These are phyloP conservation scores for Semotilus atromaculatus DNA, from an alignment of 2,797 vertebrate genomes.

Conservation along the genomic window DNA sequence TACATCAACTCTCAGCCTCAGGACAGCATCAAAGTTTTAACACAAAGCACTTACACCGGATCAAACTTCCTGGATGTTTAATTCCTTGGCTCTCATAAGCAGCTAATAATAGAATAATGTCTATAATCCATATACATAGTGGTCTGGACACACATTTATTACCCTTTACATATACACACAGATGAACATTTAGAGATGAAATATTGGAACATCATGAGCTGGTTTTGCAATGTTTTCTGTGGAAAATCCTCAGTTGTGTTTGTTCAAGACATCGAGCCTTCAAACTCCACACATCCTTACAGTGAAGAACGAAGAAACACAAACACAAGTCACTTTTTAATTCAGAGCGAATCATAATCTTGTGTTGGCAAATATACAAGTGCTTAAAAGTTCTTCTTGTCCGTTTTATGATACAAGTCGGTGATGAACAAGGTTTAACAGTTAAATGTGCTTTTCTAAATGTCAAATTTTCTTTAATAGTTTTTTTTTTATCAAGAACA, in stretches of 20 bases:
- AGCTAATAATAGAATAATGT: slow-evolving; percentile 45
- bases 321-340: neutral
- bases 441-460: neutral
- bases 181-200: neutral
- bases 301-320: neutral
- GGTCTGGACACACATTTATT: slow-evolving; percentile 13
- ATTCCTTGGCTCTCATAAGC: slow-evolving; percentile 12
- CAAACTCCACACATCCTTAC: neutral
- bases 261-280: neutral
- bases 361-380: neutral
- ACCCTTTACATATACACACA: slow-evolving; percentile 20
- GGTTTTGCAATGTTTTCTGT: neutral
- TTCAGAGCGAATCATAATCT: neutral
- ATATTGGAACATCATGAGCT: neutral
- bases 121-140: slow-evolving; percentile 40
- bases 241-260: neutral
- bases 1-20: slow-evolving; percentile 5
- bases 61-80: slow-evolving; percentile 44
- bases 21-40: slow-evolving; percentile 29
- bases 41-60: slow-evolving; percentile 37
- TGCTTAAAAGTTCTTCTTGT: neutral
- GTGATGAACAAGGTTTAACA: neutral
- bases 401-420: neutral
- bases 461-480: neutral
- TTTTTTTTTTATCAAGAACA: neutral